phyloP scores from a whole-genome alignment of 2,797 vertebrate genomes.

The Gouania willdenowi region DNA sequence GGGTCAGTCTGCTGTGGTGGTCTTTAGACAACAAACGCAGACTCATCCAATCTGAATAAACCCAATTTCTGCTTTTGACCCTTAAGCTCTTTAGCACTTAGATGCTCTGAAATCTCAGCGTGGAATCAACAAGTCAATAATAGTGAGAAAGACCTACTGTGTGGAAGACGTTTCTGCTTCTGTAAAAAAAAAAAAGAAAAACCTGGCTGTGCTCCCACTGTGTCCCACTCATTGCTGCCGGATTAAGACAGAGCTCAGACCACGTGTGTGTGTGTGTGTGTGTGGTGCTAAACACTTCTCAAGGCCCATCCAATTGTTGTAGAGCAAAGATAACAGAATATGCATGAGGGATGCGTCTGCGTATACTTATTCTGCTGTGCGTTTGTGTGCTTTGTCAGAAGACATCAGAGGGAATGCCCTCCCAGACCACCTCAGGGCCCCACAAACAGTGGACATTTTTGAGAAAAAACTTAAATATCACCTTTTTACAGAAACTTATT shows the following conservation, averaged over 20 bases:
- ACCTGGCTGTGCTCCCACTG: constrained; percentile 11
- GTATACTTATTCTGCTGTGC: no score
- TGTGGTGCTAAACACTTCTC: constrained; percentile 14
- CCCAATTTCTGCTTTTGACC: constrained; percentile 58
- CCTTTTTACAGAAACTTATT: no score
- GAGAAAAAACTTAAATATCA: no score
- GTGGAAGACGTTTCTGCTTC: constrained; percentile 18
- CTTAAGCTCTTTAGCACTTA: constrained; percentile 64
- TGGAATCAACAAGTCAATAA: constrained; percentile 55
- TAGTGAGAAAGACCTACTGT: constrained; percentile 27
- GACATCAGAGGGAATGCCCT: no score
- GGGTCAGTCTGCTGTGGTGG: constrained; percentile 33
- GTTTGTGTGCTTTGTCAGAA: no score
- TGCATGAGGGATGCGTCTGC: constrained; percentile 26
- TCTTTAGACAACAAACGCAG: constrained; percentile 25
- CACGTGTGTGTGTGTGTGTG: constrained; percentile 27
- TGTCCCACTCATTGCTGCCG: constrained; percentile 15
- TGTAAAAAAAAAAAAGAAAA: no score
- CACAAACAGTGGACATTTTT: no score
- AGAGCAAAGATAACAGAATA: constrained; percentile 52
- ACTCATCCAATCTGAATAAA: constrained; percentile 68
- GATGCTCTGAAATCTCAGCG: constrained; percentile 50
- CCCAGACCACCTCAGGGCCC: no score
- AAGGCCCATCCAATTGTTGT: constrained; percentile 31
- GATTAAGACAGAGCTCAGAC: constrained; percentile 24